Percentiles rank a stretch among this genome's conserved stretches.
Conservation (phyloP, 2,113 vertebrate species). For the Alligator mississippiensis region DNA sequence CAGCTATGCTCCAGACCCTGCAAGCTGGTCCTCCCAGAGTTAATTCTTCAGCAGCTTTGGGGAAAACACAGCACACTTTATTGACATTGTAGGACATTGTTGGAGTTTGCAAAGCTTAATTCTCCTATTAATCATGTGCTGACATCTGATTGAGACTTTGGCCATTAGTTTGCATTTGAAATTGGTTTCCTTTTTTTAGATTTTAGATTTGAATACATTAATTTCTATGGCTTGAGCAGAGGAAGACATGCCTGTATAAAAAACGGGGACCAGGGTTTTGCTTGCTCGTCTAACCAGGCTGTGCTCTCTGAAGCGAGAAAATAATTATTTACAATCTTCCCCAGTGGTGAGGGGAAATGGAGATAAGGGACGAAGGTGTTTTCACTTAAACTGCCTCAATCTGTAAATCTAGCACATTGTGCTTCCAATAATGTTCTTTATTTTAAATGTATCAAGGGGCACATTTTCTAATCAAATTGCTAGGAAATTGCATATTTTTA, state of each 20-base stretch:
- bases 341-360: background rate
- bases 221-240: background rate
- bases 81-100: background rate
- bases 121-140: background rate
- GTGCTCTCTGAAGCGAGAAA: constrained; percentile 10
- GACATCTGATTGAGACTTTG: constrained; percentile 4
- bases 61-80: too few relatives aligned
- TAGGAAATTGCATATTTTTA: background rate
- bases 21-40: background rate
- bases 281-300: constrained; percentile 20
- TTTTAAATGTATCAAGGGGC: background rate
- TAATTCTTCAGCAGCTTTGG: background rate
- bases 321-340: constrained; percentile 23
- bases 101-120: constrained; percentile 3
- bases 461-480: background rate
- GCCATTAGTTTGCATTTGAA: background rate
- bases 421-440: background rate
- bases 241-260: background rate
- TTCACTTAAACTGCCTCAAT: background rate
- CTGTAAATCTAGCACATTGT: rapidly evolving
- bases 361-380: constrained; percentile 7
- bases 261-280: background rate
- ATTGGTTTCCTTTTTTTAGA: background rate
- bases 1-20: background rate
- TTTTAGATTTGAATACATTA: background rate